A percentile compares a stretch with the other conserved stretches of the same genome.
phyloP scores from a whole-genome alignment of 2,888 invertebrate genomes.

The Lasioglossum calceatum region DNA sequence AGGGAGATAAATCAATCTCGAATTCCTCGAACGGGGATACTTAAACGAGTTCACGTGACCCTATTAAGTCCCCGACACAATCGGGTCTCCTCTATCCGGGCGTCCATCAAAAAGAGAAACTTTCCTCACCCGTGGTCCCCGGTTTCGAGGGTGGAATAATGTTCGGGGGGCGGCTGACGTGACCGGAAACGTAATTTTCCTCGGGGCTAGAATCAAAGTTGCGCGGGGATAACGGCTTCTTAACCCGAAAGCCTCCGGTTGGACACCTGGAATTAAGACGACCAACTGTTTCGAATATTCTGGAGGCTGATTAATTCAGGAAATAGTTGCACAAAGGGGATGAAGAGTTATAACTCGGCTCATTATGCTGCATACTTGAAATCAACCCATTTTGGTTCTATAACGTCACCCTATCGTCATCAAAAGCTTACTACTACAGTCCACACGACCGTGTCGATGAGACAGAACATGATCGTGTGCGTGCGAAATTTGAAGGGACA shows the following conservation, averaged over 20 bases:
- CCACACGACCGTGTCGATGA: too few relatives aligned
- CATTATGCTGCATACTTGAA: background rate
- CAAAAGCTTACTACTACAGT: too few relatives aligned
- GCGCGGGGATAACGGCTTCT: background rate
- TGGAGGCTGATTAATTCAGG: background rate
- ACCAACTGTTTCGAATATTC: background rate
- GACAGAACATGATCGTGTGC: too few relatives aligned
- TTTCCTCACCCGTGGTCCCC: background rate
- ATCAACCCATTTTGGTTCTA: too few relatives aligned
- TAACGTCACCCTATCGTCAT: too few relatives aligned
- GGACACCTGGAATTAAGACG: background rate
- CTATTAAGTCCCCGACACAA: background rate
- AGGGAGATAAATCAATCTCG: background rate
- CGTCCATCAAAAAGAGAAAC: background rate
- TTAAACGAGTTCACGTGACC: conserved; percentile 4
- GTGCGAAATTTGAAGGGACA: too few relatives aligned
- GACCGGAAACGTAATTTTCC: conserved; percentile 20
- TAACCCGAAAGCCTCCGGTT: background rate
- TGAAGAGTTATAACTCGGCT: background rate
- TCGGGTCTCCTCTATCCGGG: background rate
- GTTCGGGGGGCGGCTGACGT: conserved; percentile 9
- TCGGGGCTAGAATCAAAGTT: background rate
- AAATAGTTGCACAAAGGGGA: background rate
- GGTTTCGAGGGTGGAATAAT: background rate
- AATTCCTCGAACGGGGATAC: background rate